Base-by-base conservation (phyloP, 1,140 invertebrate genomes). In the Neodiprion lecontei region DNA sequence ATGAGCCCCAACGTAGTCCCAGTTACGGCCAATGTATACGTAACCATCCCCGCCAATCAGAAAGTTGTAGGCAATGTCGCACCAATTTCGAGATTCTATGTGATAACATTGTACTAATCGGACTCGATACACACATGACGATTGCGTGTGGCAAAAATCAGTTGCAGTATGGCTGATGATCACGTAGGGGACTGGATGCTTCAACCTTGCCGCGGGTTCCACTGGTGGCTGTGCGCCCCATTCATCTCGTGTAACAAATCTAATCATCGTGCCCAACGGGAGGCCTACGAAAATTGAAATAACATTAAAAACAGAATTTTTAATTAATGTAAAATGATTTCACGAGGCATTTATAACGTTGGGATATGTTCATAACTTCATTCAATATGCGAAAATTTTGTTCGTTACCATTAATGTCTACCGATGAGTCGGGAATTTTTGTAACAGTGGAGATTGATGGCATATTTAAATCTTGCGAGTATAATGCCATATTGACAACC, bases 1-100 rank as follows among this genome's bases (percentile, higher is more conserved):
- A 79, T 96, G 94, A 21, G 94, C 93, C 7, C 95, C 95, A 0
- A 92, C 84, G 5, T 82, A 86, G 28, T 92, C 89, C 92, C 95
- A 97, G 1, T 94, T 94, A 48, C 95, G 89, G 1, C 94, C 95
- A 76, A 92, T 91, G 79, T 95, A 96, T 9, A 92, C 92, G 11
- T 90, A 88, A 3, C 94, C 94, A 74, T 96, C 94, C 14, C 93
- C 93, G 2, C 95, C 95, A 8, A 96, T 89, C 14, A 93, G 90
- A 84, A 96, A 97, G 84, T 92, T 95, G 80, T 93, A 94, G 1
- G 83, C 92, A 82, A 90, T 95, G 91, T 88, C 95, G 88, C 79
- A 92, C 91, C 91, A 93, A 0, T 87, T 81, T 49, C 87, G 89
- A 1, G 91, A 91, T 72, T 94, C 92, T 69, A 95, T 93, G 82